These are phyloP conservation scores for Tiliacea aurago DNA, from an alignment of 2,888 invertebrate species.

Conservation along the genomic window DNA sequence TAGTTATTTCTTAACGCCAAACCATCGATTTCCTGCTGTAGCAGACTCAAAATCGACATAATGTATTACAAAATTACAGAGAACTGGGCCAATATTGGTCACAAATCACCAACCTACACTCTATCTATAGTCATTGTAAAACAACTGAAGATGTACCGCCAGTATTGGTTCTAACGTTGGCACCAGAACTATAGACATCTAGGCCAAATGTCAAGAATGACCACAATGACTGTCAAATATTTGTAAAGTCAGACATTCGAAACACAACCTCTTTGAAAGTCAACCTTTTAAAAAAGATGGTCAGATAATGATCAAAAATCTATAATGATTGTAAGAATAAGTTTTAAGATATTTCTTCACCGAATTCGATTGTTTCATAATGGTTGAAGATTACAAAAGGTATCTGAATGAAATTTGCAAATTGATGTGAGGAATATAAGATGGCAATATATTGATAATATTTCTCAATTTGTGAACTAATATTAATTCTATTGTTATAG, in stretches of 20 bases:
- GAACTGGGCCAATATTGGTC: constrained; percentile 3
- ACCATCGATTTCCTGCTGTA: not conserved
- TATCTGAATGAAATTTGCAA: constrained; percentile 11
- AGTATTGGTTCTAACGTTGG: constrained; percentile 5
- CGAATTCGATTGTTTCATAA: constrained; percentile 33
- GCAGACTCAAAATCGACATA: not conserved
- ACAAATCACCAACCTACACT: not conserved
- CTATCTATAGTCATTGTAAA: not conserved
- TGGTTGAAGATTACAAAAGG: constrained; percentile 2
- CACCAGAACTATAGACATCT: not conserved
- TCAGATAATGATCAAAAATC: constrained; percentile 22
- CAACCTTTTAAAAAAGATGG: constrained; percentile 9
- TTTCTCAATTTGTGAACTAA: not conserved
- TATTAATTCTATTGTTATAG: not conserved
- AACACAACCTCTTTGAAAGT: constrained; percentile 25
- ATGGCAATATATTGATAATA: not conserved
- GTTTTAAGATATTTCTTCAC: constrained; percentile 16
- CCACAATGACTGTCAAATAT: constrained; percentile 30
- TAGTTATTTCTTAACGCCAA: constrained; percentile 12
- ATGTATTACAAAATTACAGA: not conserved
- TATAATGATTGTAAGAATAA: constrained; percentile 5
- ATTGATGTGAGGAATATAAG: not conserved
- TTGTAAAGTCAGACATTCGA: constrained; percentile 15
- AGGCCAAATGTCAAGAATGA: constrained; percentile 40
- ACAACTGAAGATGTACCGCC: not conserved